phyloP scores from a whole-genome alignment of 2,113 vertebrate genomes.

The Hydrolagus affinis region DNA sequence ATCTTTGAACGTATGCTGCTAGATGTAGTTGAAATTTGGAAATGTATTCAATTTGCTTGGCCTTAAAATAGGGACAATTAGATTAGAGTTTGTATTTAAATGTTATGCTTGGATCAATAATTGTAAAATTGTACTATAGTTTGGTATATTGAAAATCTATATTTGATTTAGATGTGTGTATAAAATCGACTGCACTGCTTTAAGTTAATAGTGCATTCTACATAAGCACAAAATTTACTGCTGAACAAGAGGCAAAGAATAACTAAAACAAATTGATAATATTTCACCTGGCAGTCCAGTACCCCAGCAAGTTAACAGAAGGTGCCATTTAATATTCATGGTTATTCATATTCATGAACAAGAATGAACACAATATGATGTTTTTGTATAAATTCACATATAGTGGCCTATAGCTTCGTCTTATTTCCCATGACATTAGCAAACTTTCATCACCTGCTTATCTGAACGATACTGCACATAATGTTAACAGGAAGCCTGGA shows the following conservation, averaged over 20 bases:
- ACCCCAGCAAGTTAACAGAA: not conserved
- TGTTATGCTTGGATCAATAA: constrained; percentile 2
- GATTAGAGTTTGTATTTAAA: not conserved
- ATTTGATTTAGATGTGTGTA: not conserved
- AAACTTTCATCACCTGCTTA: constrained; percentile 14
- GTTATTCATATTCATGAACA: constrained; percentile 16
- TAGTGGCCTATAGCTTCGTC: not conserved
- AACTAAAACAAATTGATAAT: not conserved
- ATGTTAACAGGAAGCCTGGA: not conserved
- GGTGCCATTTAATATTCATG: not conserved
- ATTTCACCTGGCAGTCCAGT: too few relatives aligned
- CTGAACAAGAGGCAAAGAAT: not conserved
- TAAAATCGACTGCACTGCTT: not conserved
- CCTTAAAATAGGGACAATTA: too few relatives aligned
- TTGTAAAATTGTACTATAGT: not conserved
- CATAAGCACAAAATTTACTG: not conserved
- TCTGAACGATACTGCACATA: not conserved
- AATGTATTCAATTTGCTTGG: too few relatives aligned
- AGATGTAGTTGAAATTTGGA: too few relatives aligned
- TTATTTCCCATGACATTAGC: constrained; percentile 4
- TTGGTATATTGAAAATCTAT: not conserved
- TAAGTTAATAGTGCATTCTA: not conserved
- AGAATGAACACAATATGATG: not conserved
- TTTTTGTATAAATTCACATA: constrained; percentile 3
- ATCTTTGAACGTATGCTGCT: too few relatives aligned